These are phyloP conservation scores for Ormyrus nitidulus DNA, from an alignment of 2,888 invertebrate species.

Conservation along the genomic window DNA sequence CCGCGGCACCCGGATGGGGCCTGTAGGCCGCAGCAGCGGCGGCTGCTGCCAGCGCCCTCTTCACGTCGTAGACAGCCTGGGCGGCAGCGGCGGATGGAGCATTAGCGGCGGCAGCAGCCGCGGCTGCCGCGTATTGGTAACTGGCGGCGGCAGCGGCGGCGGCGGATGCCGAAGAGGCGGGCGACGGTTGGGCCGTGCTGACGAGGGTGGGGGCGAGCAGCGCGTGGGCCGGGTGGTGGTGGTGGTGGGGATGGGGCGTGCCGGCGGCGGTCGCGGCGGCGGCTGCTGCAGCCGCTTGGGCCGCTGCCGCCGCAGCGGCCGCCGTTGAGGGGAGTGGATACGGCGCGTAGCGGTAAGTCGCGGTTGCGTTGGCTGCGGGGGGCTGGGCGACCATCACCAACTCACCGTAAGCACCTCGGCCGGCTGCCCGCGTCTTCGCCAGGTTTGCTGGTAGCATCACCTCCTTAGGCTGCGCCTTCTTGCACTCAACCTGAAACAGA, in stretches of 20 bases:
- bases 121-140: conserved; percentile 62
- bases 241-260: conserved; percentile 59
- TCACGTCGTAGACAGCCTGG: conserved; percentile 77
- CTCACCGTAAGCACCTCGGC: conserved; percentile 98
- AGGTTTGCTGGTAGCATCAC: conserved; percentile 99
- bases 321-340: conserved; percentile 74
- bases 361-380: conserved; percentile 78
- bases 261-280: conserved; percentile 65
- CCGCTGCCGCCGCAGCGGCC: conserved; percentile 75
- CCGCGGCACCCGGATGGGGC: conserved; percentile 77
- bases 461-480: conserved; percentile 99
- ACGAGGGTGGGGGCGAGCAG: conserved; percentile 57
- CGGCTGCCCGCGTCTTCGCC: conserved; percentile 96
- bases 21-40: conserved; percentile 79
- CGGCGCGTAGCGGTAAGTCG: conserved; percentile 74
- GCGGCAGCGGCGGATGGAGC: conserved; percentile 72
- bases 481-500: conserved; percentile 94
- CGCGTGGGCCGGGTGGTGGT: conserved; percentile 57
- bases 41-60: conserved; percentile 77
- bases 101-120: conserved; percentile 69
- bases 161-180: conserved; percentile 77
- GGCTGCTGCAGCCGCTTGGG: conserved; percentile 66
- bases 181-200: conserved; percentile 31
- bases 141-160: conserved; percentile 81
- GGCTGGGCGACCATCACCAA: conserved; percentile 90